Evolutionary conservation across 2,797 vertebrate genomes (phyloP).

Genomic region (Pelobates cultripes): DNA sequence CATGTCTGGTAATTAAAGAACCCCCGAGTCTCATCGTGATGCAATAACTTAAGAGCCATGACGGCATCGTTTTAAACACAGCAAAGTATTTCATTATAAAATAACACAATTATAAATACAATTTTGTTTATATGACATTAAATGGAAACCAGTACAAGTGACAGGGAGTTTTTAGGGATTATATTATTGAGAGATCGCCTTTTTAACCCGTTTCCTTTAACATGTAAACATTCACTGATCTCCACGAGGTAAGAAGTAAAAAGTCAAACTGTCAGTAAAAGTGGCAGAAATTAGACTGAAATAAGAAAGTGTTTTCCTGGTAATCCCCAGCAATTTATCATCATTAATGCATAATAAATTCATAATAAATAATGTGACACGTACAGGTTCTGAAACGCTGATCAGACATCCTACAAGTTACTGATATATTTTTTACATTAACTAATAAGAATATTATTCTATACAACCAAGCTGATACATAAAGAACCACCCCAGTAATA

Average conservation of each 20-base stretch:
- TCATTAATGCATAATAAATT: neutral
- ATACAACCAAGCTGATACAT: too few species aligned
- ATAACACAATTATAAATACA: too few species aligned
- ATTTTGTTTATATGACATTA: too few species aligned
- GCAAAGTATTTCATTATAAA: too few species aligned
- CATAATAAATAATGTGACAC: conserved; percentile 6
- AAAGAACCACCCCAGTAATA: too few species aligned
- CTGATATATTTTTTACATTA: too few species aligned
- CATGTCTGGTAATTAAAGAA: too few species aligned
- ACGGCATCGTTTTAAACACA: too few species aligned
- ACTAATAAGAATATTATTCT: too few species aligned
- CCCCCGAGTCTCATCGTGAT: too few species aligned
- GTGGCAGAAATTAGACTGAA: conserved; percentile 8
- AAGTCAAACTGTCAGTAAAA: neutral
- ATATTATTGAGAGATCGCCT: neutral
- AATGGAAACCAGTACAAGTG: too few species aligned
- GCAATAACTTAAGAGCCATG: too few species aligned
- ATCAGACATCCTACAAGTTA: neutral
- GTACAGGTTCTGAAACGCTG: neutral
- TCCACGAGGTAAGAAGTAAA: conserved; percentile 9
- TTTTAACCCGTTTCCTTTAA: conserved; percentile 1
- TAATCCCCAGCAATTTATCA: neutral
- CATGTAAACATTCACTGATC: conserved; percentile 2
- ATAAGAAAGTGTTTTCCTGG: neutral
- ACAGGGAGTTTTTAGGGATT: neutral